These are phyloP conservation scores for Actinemys pallida DNA, from an alignment of 2,113 vertebrate species.

Conservation along the genomic window DNA sequence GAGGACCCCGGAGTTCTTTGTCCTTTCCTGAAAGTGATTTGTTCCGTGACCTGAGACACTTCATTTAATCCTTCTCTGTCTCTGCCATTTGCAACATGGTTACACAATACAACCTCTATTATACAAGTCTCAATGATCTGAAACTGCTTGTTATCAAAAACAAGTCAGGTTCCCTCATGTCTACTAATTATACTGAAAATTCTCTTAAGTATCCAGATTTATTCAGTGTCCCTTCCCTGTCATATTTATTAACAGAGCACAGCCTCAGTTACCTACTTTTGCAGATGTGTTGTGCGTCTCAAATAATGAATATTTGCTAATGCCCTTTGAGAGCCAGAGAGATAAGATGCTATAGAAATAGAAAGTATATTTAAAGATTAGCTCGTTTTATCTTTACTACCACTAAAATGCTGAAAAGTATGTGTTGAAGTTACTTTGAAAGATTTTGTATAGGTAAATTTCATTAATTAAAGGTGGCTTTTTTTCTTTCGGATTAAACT, in stretches of 20 bases:
- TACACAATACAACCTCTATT: background rate
- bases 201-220: background rate
- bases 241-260: background rate
- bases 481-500: background rate
- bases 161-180: background rate
- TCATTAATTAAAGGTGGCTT: fast-evolving
- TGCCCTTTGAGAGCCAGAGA: fast-evolving
- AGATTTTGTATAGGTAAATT: background rate
- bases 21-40: background rate
- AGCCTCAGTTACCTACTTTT: background rate
- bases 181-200: background rate
- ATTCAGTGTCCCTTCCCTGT: background rate
- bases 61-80: background rate
- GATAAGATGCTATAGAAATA: fast-evolving
- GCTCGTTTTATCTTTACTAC: background rate
- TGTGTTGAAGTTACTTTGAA: background rate
- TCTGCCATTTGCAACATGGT: background rate
- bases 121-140: background rate
- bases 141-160: background rate
- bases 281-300: background rate
- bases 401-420: background rate
- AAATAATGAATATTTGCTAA: background rate
- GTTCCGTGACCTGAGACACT: background rate
- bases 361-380: fast-evolving
- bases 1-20: background rate